phyloP scores from a whole-genome alignment of 2,113 vertebrate genomes.

The Canis aureus region DNA sequence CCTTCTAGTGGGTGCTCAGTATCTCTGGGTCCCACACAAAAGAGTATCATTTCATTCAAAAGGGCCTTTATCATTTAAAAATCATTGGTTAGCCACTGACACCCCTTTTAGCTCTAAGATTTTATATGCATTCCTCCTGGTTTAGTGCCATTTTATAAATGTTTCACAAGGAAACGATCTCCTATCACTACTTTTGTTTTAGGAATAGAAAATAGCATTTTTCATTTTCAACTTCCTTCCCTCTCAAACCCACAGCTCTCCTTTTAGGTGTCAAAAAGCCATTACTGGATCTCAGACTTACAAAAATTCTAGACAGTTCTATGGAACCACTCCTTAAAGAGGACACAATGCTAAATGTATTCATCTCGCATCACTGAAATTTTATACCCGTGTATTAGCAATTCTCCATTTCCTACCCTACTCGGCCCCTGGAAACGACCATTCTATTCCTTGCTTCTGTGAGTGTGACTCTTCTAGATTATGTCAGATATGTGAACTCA shows the following conservation, averaged over 20 bases:
- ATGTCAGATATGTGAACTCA: background rate
- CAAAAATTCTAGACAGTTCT: background rate
- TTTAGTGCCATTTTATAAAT: background rate
- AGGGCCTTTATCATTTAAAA: background rate
- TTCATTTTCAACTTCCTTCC: background rate
- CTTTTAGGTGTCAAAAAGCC: background rate
- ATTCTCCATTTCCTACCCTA: too few relatives aligned
- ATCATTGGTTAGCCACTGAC: background rate
- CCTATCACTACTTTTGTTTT: background rate
- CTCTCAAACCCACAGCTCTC: background rate
- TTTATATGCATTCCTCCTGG: background rate
- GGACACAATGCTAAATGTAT: background rate
- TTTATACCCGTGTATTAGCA: background rate
- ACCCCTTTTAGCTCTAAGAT: background rate
- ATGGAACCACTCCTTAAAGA: background rate
- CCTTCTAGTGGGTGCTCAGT: accelerated
- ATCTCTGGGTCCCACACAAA: accelerated
- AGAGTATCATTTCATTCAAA: background rate
- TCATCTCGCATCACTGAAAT: too few relatives aligned
- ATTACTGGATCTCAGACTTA: background rate
- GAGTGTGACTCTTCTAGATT: background rate
- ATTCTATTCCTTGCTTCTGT: accelerated
- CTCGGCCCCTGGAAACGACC: background rate
- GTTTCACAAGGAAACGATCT: background rate
- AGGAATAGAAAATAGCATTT: background rate